Percentiles rank a stretch among this genome's conserved stretches.
phyloP scores from a whole-genome alignment of 2,797 vertebrate species.

The Macrochelys suwanniensis region DNA sequence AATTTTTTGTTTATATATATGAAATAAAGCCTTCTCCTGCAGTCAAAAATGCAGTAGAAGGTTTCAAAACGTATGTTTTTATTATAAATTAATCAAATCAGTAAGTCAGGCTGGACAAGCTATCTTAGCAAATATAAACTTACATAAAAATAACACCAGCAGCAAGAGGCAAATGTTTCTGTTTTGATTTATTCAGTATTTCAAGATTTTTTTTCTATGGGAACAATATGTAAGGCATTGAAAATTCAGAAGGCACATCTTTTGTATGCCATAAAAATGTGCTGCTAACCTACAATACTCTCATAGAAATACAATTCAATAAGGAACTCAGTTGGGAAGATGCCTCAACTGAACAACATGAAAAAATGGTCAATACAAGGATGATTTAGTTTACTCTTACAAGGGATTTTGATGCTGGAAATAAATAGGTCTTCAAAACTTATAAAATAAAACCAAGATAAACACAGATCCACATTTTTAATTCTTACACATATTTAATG shows the following conservation, averaged over 20 bases:
- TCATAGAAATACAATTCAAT: constrained; percentile 91
- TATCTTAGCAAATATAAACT: constrained; percentile 77
- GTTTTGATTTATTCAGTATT: constrained; percentile 91
- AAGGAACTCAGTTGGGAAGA: constrained; percentile 89
- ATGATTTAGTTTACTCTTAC: constrained; percentile 87
- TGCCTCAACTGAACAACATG: constrained; percentile 84
- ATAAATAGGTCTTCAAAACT: constrained; percentile 87
- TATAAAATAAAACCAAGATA: constrained; percentile 84
- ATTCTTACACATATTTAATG: constrained; percentile 85
- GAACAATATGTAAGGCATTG: constrained; percentile 87
- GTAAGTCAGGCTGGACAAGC: constrained; percentile 74
- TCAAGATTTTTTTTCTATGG: constrained; percentile 83
- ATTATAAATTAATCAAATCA: constrained; percentile 78
- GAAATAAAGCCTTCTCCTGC: constrained; percentile 66
- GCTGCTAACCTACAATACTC: constrained; percentile 89
- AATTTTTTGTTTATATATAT: constrained; percentile 71
- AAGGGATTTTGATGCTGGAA: constrained; percentile 83
- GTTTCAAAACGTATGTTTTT: constrained; percentile 69
- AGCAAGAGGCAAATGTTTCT: constrained; percentile 82
- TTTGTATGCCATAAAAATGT: constrained; percentile 90
- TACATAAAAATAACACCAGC: constrained; percentile 67
- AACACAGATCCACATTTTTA: constrained; percentile 84
- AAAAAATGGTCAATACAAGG: constrained; percentile 87
- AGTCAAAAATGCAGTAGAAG: constrained; percentile 63
- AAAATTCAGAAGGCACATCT: constrained; percentile 88